Evolutionary conservation across 2,797 vertebrate species (phyloP), one percentile per base, ranked within the genome.

Genomic region (Spea hammondii): DNA sequence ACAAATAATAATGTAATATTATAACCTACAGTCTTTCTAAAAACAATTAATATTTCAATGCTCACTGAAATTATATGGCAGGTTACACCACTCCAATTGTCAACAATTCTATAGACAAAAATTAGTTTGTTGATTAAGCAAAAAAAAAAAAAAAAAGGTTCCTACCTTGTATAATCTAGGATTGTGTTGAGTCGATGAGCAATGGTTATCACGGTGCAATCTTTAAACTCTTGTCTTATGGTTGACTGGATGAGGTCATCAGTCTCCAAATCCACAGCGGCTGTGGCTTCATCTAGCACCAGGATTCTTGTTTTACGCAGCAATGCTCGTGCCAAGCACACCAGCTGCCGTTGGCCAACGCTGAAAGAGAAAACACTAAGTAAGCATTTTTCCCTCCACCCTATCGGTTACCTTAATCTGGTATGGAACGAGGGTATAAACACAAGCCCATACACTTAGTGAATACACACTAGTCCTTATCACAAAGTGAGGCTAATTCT

Each of bases 221-320:
- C 92, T 8, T 93, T 90, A 89, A 99, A 96, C 87, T 96, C 94
- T 59, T 85, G 90, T 83, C 91, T 91, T 45, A 99, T 93, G 76
- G 94, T 94, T 0, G 89, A 91, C 86, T 97, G 97, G 82, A 99
- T 95, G 84, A 96, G 94, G 0, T 88, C 93, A 87, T 98, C 97
- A 0, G 94, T 98, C 85, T 96, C 96, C 17, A 93, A 84, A 85
- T 99, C 97, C 84, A 98, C 93, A 0, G 96, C 93, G 6, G 96
- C 96, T 0, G 94, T 99, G 6, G 97, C 97, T 87, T 99, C 98
- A 1, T 99, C 98, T 84, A 99, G 88, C 81, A 99, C 85, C 83
- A 99, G 89, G 85, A 99, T 93, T 88, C 94, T 95, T 55, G 95
- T 93, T 89, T 97, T 96, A 67, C 84, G 91, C 80, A 99, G 95